Conservation (phyloP, 1,140 invertebrate genomes). For the Frieseomelitta varia region DNA sequence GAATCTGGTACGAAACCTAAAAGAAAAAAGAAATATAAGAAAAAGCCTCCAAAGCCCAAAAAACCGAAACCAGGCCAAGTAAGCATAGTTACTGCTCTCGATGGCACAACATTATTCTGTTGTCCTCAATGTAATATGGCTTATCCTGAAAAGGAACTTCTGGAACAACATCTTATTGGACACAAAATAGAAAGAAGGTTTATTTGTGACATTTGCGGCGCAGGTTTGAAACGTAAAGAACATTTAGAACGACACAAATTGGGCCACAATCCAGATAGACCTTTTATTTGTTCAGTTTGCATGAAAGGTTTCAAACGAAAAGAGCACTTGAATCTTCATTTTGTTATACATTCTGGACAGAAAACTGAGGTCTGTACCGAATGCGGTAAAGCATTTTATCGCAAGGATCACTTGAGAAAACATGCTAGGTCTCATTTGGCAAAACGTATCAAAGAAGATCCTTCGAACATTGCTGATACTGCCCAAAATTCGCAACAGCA, state of each 20-base stretch:
- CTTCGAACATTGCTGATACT: constrained; percentile 74
- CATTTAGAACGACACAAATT: constrained; percentile 90
- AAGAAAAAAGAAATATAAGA: constrained; percentile 91
- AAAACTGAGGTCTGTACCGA: constrained; percentile 89
- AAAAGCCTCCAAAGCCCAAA: constrained; percentile 89
- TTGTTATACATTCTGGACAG: constrained; percentile 90
- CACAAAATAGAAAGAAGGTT: constrained; percentile 90
- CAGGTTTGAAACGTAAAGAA: constrained; percentile 89
- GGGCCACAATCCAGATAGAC: constrained; percentile 90
- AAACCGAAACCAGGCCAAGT: constrained; percentile 88
- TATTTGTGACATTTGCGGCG: constrained; percentile 84
- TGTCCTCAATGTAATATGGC: constrained; percentile 91
- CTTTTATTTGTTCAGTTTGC: constrained; percentile 89
- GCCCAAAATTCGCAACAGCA: constrained; percentile 73
- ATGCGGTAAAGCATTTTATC: constrained; percentile 90
- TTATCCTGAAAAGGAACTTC: constrained; percentile 88
- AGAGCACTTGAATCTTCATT: constrained; percentile 90
- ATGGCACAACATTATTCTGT: constrained; percentile 88
- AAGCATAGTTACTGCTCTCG: constrained; percentile 87
- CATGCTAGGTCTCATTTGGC: constrained; percentile 89
- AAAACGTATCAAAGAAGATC: constrained; percentile 87
- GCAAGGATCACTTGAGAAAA: constrained; percentile 91
- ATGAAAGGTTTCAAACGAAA: constrained; percentile 91
- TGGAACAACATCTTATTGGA: constrained; percentile 88
- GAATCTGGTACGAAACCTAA: constrained; percentile 83